Evolutionary conservation across 2,113 vertebrate genomes (phyloP), one percentile per base, ranked within the genome.

Genomic region (Hydropotes inermis): DNA sequence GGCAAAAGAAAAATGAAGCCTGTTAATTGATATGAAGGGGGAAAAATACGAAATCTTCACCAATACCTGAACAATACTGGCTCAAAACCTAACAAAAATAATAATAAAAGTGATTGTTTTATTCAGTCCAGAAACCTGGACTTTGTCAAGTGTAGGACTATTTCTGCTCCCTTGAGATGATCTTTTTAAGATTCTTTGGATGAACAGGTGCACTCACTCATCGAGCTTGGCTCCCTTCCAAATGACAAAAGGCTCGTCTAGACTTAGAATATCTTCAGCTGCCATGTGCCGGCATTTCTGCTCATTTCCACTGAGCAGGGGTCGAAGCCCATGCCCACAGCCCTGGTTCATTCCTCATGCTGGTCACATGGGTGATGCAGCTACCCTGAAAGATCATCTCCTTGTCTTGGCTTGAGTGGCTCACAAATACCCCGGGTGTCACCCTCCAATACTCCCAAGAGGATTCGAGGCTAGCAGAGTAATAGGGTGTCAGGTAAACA

Each of bases 101-200:
- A 28, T 6, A 16, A 33, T n/a, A 70, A 70, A 39, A 13, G 47
- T 94, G 67, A 9, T 47, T 85, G 14, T 43, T 88, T 86, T 76
- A 86, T 70, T 88, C 52, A 11, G 50, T 33, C 23, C n/a, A 57
- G 10, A 15, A 82, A 82, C 11, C 14, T 61, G 57, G 23, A 61
- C 33, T 57, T 92, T 64, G 64, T 67, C 76, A 85, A 84, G 43
- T 8, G 1, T 43, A 43, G 23, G 36, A 88, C 87, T 57, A 79
- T 52, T 45, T 83, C 88, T 95, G 55, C 36, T 87, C 78, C 54
- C 30, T 93, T 78, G 61, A 55, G 36, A 95, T 90, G 87, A 92
- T 84, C 39, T 74, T 89, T 95, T 92, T 90, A 89, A 83, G 88
- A 83, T n/a, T 52, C 60, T 87, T 89, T 52, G 70, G 74, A 79